phyloP scores from a whole-genome alignment of 1,140 invertebrate genomes.

The Saccostrea cuccullata region DNA sequence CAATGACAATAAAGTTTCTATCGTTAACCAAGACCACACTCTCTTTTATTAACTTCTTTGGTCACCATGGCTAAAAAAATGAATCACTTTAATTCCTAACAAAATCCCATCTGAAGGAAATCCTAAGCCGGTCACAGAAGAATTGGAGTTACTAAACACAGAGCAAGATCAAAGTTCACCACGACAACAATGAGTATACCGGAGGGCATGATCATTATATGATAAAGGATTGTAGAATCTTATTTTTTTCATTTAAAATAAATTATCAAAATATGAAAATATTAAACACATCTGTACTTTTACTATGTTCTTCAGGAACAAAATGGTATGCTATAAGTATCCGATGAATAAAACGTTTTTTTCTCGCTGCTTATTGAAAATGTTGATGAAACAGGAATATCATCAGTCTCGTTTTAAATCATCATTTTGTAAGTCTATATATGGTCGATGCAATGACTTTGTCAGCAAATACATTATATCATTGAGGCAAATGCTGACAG shows the following conservation, averaged over 20 bases:
- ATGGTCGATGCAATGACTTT: too few species aligned
- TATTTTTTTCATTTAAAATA: too few species aligned
- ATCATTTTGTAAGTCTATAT: too few species aligned
- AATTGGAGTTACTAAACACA: neutral
- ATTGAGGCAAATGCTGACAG: too few species aligned
- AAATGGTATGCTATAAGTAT: too few species aligned
- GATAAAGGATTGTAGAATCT: neutral
- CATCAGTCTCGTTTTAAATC: too few species aligned
- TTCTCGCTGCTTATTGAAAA: neutral
- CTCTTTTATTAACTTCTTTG: neutral
- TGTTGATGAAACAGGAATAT: too few species aligned
- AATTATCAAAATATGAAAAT: neutral
- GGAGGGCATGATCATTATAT: conserved; percentile 1
- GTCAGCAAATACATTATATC: too few species aligned
- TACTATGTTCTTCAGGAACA: neutral
- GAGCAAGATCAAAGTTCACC: neutral
- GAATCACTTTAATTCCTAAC: neutral
- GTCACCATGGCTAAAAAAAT: neutral
- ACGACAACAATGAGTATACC: neutral
- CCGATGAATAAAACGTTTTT: neutral
- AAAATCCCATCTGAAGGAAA: neutral
- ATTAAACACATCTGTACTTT: neutral
- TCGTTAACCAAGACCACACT: neutral
- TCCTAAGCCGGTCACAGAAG: neutral
- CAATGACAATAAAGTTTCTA: neutral